A percentile compares a stretch with the other conserved stretches of the same genome.
These are phyloP conservation scores for Oncorhynchus nerka DNA, from an alignment of 2,113 vertebrate species.

Conservation along the genomic window DNA sequence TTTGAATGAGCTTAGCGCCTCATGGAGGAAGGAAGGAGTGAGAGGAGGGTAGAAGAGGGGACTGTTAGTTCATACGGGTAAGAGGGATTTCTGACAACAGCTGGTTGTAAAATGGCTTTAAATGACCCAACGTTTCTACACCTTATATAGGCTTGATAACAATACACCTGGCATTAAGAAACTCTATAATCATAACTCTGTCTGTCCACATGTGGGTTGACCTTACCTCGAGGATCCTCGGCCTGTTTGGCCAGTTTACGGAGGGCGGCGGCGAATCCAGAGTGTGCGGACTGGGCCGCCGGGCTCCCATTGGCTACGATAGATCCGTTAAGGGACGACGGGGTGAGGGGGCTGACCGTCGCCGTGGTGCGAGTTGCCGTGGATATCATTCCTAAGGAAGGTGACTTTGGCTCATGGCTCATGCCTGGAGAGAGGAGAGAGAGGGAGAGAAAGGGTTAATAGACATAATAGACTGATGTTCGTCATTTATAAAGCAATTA, in stretches of 20 bases:
- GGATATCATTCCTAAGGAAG: slow-evolving; percentile 99
- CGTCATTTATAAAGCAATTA: background rate
- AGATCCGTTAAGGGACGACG: slow-evolving; percentile 94
- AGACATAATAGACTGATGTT: background rate
- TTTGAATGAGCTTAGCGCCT: background rate
- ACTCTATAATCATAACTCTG: background rate
- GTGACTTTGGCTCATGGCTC: slow-evolving; percentile 99
- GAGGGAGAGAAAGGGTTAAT: slow-evolving; percentile 19
- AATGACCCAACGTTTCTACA: too few relatives aligned
- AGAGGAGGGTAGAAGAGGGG: background rate
- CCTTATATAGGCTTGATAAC: too few relatives aligned
- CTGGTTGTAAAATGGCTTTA: too few relatives aligned
- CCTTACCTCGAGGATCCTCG: slow-evolving; percentile 95
- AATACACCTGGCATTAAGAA: background rate
- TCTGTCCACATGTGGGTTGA: background rate
- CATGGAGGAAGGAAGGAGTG: background rate
- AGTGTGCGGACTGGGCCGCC: slow-evolving; percentile 90
- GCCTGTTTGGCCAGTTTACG: slow-evolving; percentile 99
- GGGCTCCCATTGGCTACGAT: slow-evolving; percentile 96
- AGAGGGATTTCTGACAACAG: background rate
- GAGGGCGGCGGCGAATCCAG: slow-evolving; percentile 96
- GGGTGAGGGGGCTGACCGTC: slow-evolving; percentile 97
- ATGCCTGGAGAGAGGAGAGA: slow-evolving; percentile 82
- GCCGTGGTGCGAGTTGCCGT: slow-evolving; percentile 96
- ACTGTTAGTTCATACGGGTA: background rate